Percentiles rank a stretch among this genome's conserved stretches.
Conservation (phyloP, 2,113 vertebrate species). For the Recurvirostra avosetta region DNA sequence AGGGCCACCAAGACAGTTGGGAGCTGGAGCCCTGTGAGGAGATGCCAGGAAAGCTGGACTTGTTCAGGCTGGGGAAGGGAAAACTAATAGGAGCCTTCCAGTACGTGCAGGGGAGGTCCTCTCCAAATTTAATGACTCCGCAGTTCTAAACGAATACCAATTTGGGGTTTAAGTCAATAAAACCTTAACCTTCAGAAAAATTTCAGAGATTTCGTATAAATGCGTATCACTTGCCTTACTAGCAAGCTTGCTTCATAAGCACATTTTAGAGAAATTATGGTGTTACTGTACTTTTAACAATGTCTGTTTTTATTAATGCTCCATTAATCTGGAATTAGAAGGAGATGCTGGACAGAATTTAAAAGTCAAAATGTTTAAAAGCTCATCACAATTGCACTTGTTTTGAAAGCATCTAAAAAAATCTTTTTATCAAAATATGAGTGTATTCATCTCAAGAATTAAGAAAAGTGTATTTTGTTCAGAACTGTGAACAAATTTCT, state of each 20-base stretch:
- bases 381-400: background rate
- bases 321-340: background rate
- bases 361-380: background rate
- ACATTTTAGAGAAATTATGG: background rate
- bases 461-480: background rate
- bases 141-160: background rate
- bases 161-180: background rate
- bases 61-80: background rate
- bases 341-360: background rate
- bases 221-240: background rate
- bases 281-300: background rate
- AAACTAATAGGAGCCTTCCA: background rate
- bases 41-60: background rate
- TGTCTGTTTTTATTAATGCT: background rate
- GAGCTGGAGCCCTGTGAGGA: background rate
- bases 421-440: background rate
- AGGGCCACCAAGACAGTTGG: background rate
- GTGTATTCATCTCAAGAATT: background rate
- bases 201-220: background rate
- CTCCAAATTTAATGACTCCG: background rate
- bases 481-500: background rate
- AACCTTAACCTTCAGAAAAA: background rate
- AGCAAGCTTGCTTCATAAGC: background rate
- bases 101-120: background rate
- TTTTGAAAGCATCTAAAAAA: background rate